These are phyloP conservation scores for Sclerodermus sp. DNA, from an alignment of 2,888 invertebrate genomes.

Conservation along the genomic window DNA sequence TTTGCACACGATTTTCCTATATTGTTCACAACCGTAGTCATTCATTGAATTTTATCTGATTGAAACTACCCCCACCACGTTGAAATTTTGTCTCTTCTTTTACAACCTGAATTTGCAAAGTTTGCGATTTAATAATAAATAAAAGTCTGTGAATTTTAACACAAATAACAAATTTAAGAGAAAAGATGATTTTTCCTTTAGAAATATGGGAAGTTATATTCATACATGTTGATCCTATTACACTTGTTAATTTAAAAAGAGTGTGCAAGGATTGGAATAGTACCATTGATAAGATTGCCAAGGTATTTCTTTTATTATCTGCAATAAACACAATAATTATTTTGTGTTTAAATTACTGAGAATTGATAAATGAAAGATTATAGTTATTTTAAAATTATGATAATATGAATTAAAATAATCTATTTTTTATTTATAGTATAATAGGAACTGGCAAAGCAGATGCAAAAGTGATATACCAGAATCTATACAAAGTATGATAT, in stretches of 20 bases:
- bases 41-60: too few species aligned
- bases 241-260: constrained; percentile 24
- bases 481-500: constrained; percentile 25
- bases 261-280: constrained; percentile 35
- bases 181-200: constrained; percentile 33
- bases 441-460: constrained; percentile 33
- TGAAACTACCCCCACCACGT: too few species aligned
- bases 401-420: not conserved
- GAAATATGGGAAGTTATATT: constrained; percentile 45
- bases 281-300: constrained; percentile 27
- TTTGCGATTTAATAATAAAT: too few species aligned
- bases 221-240: constrained; percentile 24
- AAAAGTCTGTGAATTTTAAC: too few species aligned
- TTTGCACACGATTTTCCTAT: too few species aligned
- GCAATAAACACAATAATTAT: not conserved
- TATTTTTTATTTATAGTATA: constrained; percentile 21
- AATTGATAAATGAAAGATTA: constrained; percentile 4
- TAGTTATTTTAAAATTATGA: not conserved
- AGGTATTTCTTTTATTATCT: constrained; percentile 30
- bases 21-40: too few species aligned
- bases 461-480: constrained; percentile 36
- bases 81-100: too few species aligned
- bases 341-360: not conserved
- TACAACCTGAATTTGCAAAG: too few species aligned
- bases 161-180: not conserved